Percentiles rank a stretch among this genome's conserved stretches.
Evolutionary conservation across 2,113 vertebrate species (phyloP).

Genomic region (Herpailurus yagouaroundi): DNA sequence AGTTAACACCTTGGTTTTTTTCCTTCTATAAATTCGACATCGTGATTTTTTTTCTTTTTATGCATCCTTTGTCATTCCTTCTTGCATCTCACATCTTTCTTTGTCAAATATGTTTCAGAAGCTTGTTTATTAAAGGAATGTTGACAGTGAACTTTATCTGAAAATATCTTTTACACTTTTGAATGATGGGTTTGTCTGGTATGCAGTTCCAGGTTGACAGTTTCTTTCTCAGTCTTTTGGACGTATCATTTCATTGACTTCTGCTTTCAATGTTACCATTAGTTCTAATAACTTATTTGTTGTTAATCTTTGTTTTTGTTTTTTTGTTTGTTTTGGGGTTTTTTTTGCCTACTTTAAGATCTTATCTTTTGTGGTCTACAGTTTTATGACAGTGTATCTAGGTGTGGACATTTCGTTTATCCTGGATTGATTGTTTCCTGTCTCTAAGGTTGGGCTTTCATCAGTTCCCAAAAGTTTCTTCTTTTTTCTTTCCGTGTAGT

Average conservation of each 20-base stretch:
- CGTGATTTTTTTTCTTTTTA: background rate
- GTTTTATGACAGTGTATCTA: background rate
- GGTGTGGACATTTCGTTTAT: background rate
- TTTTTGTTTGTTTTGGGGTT: background rate
- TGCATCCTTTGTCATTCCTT: background rate
- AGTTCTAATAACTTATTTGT: slow-evolving; percentile 21
- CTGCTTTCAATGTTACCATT: background rate
- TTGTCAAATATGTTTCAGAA: background rate
- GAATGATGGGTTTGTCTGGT: background rate
- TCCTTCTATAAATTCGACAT: background rate
- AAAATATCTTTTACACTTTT: slow-evolving; percentile 19
- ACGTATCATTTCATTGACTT: background rate
- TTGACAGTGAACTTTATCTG: background rate
- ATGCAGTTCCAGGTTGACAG: background rate
- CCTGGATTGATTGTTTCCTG: background rate
- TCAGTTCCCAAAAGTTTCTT: background rate
- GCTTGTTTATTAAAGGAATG: background rate
- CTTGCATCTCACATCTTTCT: background rate
- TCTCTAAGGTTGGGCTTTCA: background rate
- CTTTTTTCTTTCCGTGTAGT: background rate
- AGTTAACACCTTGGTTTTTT: background rate
- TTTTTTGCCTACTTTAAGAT: background rate
- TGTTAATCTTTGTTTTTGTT: background rate
- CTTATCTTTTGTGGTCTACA: background rate
- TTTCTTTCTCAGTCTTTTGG: background rate